phyloP scores from a whole-genome alignment of 2,113 vertebrate species.

The Machaerirhynchus nigripectus region DNA sequence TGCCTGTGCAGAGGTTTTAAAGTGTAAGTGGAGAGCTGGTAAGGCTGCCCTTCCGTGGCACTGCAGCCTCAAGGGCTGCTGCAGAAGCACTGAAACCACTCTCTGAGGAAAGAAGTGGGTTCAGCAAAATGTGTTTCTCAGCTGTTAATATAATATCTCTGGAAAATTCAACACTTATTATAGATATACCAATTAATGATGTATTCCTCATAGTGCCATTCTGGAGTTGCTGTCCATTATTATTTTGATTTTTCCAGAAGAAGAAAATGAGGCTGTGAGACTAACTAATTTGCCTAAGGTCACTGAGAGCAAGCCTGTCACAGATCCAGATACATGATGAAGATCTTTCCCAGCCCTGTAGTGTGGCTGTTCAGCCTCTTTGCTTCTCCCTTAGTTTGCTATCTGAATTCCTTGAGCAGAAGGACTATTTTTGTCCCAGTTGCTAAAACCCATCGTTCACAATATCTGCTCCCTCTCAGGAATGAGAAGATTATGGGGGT shows the following conservation, averaged over 20 bases:
- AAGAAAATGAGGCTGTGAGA: neutral
- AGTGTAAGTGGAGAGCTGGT: constrained; percentile 60
- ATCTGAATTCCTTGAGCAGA: neutral
- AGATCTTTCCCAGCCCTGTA: neutral
- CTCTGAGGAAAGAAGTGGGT: neutral
- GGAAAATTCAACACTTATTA: neutral
- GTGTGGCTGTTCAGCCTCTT: neutral
- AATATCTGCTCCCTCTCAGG: constrained; percentile 36
- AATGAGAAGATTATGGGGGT: constrained; percentile 34
- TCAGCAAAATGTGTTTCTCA: neutral
- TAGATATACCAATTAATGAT: neutral
- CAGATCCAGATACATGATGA: neutral
- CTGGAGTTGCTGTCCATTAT: neutral
- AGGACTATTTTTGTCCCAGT: constrained; percentile 24
- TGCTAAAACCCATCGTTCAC: neutral
- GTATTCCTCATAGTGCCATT: neutral
- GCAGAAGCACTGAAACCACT: constrained; percentile 26
- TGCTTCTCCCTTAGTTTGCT: neutral
- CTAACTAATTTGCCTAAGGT: neutral
- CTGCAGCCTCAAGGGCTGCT: constrained; percentile 28
- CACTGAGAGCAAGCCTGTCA: neutral
- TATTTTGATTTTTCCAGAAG: neutral
- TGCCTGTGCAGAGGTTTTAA: constrained; percentile 52
- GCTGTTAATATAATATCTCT: neutral
- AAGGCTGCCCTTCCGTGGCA: constrained; percentile 45